These are phyloP conservation scores for Thinocorus orbignyianus DNA, from an alignment of 2,113 vertebrate genomes.

Conservation along the genomic window DNA sequence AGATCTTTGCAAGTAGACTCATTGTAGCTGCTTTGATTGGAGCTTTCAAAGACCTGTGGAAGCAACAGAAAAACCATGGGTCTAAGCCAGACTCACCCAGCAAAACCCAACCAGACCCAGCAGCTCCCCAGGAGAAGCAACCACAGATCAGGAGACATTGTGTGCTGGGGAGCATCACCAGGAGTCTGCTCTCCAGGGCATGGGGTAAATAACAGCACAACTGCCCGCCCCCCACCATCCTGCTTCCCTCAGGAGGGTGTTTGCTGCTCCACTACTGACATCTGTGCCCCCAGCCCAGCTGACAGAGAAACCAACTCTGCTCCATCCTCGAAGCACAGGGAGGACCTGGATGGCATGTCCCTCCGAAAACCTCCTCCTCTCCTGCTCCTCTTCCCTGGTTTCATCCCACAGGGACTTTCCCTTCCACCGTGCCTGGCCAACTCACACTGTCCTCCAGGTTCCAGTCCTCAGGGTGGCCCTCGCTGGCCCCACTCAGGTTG, in stretches of 20 bases:
- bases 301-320: background rate
- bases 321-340: background rate
- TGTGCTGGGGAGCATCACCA: background rate
- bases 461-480: conserved; percentile 86
- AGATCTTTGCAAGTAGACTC: conserved; percentile 77
- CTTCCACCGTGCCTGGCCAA: accelerated
- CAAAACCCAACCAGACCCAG: background rate
- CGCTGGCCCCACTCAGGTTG: conserved; percentile 86
- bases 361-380: background rate
- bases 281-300: accelerated
- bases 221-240: accelerated
- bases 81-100: background rate
- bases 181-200: background rate
- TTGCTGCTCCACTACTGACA: background rate
- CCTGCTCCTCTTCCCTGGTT: background rate
- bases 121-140: background rate
- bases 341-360: background rate
- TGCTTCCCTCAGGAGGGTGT: background rate
- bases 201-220: accelerated
- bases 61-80: background rate
- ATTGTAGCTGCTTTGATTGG: conserved; percentile 68
- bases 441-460: conserved; percentile 87
- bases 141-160: background rate
- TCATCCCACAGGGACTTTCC: accelerated
- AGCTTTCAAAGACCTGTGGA: conserved; percentile 71